phyloP scores from a whole-genome alignment of 2,888 invertebrate genomes.

The Cryptophagus acutangulus region DNA sequence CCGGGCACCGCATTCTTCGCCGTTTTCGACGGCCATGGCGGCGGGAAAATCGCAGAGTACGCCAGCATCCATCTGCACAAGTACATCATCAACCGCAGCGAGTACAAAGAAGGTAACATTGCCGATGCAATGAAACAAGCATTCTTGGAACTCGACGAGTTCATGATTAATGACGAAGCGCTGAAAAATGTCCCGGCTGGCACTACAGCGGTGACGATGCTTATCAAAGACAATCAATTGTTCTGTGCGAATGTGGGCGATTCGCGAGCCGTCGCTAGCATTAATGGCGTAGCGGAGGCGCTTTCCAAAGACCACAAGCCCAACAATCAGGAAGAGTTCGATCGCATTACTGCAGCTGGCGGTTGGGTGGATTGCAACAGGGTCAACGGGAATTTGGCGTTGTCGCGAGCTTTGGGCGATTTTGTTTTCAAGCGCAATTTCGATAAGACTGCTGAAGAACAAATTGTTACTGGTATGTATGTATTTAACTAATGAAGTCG shows the following conservation, averaged over 20 bases:
- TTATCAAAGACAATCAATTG: slow-evolving; percentile 77
- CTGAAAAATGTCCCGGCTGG: slow-evolving; percentile 92
- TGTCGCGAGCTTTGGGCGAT: slow-evolving; percentile 95
- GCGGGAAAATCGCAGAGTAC: slow-evolving; percentile 72
- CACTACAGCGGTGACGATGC: slow-evolving; percentile 83
- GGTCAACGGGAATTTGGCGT: slow-evolving; percentile 96
- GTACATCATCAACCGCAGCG: slow-evolving; percentile 74
- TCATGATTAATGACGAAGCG: slow-evolving; percentile 84
- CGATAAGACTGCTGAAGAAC: slow-evolving; percentile 80
- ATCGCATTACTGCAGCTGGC: slow-evolving; percentile 88
- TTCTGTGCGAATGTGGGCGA: slow-evolving; percentile 98
- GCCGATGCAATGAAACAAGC: slow-evolving; percentile 80
- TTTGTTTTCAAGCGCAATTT: slow-evolving; percentile 93
- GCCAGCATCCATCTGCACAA: slow-evolving; percentile 94
- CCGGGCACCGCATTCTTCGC: slow-evolving; percentile 90
- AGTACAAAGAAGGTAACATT: slow-evolving; percentile 79
- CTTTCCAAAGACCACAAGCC: slow-evolving; percentile 95
- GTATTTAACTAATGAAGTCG: neutral
- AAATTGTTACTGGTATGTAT: slow-evolving; percentile 90
- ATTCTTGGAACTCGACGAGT: slow-evolving; percentile 78
- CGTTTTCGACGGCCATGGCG: slow-evolving; percentile 95
- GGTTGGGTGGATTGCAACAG: slow-evolving; percentile 96
- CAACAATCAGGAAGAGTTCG: slow-evolving; percentile 71
- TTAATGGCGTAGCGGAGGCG: slow-evolving; percentile 71
- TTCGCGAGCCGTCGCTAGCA: slow-evolving; percentile 88